phyloP scores from a whole-genome alignment of 2,888 invertebrate genomes.

The Eristalinus sepulchralis region DNA sequence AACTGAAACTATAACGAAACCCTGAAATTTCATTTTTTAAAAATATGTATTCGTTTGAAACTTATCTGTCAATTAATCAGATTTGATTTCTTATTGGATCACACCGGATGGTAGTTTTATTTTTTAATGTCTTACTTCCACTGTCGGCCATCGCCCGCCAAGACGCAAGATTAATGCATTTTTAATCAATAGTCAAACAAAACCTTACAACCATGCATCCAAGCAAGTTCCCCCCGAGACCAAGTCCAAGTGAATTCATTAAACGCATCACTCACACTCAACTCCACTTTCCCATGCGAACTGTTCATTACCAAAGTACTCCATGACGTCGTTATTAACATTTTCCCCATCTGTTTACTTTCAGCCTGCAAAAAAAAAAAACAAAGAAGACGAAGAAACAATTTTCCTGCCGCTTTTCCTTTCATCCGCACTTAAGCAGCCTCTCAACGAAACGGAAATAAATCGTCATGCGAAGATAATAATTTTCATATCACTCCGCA shows the following conservation, averaged over 20 bases:
- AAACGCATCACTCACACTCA: constrained; percentile 9
- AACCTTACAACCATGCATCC: background rate
- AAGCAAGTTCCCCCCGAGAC: background rate
- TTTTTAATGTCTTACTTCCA: background rate
- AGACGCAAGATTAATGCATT: background rate
- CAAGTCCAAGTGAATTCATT: constrained; percentile 35
- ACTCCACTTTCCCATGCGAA: constrained; percentile 60
- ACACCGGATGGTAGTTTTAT: too few relatives aligned
- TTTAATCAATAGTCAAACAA: constrained; percentile 25
- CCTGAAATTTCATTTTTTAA: too few relatives aligned
- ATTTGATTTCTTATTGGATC: too few relatives aligned
- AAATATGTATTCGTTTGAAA: too few relatives aligned
- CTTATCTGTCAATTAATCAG: too few relatives aligned
- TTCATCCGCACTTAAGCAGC: constrained; percentile 53
- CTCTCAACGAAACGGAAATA: constrained; percentile 68
- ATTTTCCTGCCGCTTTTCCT: constrained; percentile 43
- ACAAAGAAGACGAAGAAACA: constrained; percentile 8
- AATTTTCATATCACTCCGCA: constrained; percentile 64
- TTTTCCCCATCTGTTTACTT: constrained; percentile 66
- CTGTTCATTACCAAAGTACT: constrained; percentile 49
- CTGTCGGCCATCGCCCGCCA: background rate
- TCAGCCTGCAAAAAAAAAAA: constrained; percentile 42
- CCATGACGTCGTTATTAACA: constrained; percentile 57
- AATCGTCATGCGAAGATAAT: constrained; percentile 69
- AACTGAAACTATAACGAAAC: too few relatives aligned